Base-by-base conservation (phyloP, 2,113 vertebrate species). In the Calyptommatus sinebrachiatus region DNA sequence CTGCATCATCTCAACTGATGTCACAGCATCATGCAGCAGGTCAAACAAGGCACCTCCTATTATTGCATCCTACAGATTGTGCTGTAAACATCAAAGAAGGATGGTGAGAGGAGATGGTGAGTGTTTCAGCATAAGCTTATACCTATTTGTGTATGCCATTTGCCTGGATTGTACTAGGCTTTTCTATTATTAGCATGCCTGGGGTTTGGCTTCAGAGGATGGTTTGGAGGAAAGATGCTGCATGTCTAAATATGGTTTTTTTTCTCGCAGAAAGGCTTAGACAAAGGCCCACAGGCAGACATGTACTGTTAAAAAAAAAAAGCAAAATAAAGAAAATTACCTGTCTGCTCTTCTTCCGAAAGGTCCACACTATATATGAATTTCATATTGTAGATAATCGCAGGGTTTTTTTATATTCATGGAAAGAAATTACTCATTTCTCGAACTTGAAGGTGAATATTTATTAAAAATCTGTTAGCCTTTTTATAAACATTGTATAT, bases 1-100 rank as follows among this genome's bases (percentile, higher is more conserved):
- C 97, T 95, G 97, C 96, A 99, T 98, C 97, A 98, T 97, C 92
- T 95, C 95, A 95, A 95, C 95, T 96, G 96, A 96, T 96, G 94
- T 95, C 95, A 97, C 95, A 96, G 95, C 95, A 95, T 94, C 95
- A 97, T 97, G 97, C 97, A 93, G 96, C 96, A 97, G 96, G 96
- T 94, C 94, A 94, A 91, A 94, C 91, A 89, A 95, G 94, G 93
- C 95, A 95, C 96, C 93, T 96, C 94, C 93, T 95, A 95, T 96
- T 93, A 95, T 96, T 95, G 94, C 93, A 94, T 94, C 93, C 94
- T 94, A 95, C 89, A 95, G 92, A 96, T 48, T 95, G 93, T 95
- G 94, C 94, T 28, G 93, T 95, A 95, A 94, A 95, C 94, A 95
- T 93, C 95, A 94, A 94, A 95, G 92, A 94, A 93, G 86, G 90